These are phyloP conservation scores for Globodera rostochiensis DNA, from an alignment of 1,140 invertebrate genomes.

Conservation along the genomic window DNA sequence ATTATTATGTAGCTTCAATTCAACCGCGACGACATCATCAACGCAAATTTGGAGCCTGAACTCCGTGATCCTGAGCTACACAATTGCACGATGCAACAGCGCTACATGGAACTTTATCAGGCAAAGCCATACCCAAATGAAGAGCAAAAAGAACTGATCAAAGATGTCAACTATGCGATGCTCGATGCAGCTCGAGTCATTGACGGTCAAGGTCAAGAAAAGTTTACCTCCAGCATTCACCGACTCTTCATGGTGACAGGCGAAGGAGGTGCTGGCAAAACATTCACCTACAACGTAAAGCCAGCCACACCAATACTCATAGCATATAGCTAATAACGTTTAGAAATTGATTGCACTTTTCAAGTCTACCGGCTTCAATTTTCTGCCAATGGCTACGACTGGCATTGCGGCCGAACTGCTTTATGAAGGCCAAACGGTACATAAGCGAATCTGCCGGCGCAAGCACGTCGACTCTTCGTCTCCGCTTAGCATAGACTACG, in stretches of 20 bases:
- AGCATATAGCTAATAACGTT: not conserved
- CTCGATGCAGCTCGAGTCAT: not conserved
- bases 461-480: not conserved
- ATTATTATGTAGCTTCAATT: not conserved
- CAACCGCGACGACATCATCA: not conserved
- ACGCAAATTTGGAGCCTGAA: not conserved
- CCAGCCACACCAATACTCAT: too few species aligned
- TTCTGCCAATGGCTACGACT: not conserved
- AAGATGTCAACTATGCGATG: not conserved
- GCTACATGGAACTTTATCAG: not conserved
- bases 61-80: not conserved
- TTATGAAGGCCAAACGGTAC: not conserved
- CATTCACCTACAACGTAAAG: conserved; percentile 12
- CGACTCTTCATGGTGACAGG: conserved; percentile 4
- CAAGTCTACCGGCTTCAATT: not conserved
- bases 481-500: not conserved
- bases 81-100: not conserved
- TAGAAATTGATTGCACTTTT: conserved; percentile 1
- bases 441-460: not conserved
- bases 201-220: not conserved
- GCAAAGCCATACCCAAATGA: not conserved
- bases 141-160: not conserved
- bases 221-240: not conserved
- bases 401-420: not conserved
- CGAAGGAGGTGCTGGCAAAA: conserved; percentile 15